Conservation (phyloP, 2,113 vertebrate genomes). For the Sakesphorus luctuosus region DNA sequence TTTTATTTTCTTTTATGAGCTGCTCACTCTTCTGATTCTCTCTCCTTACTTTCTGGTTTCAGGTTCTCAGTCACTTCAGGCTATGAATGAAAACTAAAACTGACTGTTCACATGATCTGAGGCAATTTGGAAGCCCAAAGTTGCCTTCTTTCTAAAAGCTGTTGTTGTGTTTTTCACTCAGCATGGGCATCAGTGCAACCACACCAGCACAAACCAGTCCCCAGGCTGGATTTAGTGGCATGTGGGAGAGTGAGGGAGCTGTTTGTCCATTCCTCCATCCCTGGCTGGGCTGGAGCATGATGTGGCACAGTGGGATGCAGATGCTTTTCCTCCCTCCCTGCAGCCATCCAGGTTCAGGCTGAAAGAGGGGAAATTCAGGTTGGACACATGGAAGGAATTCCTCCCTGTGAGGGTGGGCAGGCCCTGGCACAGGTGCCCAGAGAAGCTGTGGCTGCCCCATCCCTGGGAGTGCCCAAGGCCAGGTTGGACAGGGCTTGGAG, state of each 20-base stretch:
- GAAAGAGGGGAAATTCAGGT: background rate
- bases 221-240: background rate
- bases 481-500: background rate
- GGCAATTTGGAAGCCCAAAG: background rate
- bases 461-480: background rate
- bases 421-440: background rate
- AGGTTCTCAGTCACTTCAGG: background rate
- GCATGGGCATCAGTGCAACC: background rate
- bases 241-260: accelerated
- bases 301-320: background rate
- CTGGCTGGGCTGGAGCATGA: accelerated
- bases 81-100: background rate
- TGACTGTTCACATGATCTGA: background rate
- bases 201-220: background rate
- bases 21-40: slow-evolving; percentile 7
- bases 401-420: background rate
- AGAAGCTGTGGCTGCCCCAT: background rate
- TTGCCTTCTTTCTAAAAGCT: background rate
- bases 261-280: accelerated
- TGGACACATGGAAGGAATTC: background rate
- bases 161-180: background rate
- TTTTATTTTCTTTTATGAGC: background rate
- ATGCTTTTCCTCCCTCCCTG: background rate
- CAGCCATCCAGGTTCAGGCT: background rate
- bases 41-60: slow-evolving; percentile 16